Percentiles rank a stretch among this genome's conserved stretches.
phyloP scores from a whole-genome alignment of 2,113 vertebrate species.

The Vanacampus margaritifer region DNA sequence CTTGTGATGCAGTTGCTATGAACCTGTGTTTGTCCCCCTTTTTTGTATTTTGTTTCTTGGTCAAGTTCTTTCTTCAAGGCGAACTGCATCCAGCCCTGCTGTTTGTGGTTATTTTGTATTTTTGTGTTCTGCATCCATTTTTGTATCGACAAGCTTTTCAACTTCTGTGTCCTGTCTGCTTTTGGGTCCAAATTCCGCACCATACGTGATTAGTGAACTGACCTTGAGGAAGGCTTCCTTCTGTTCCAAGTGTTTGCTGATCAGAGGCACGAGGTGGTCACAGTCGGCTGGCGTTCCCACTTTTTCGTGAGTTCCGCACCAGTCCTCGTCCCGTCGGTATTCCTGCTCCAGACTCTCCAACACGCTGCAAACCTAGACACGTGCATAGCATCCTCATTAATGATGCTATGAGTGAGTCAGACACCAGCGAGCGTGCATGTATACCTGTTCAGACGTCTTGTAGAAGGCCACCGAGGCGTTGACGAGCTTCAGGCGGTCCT shows the following conservation, averaged over 20 bases:
- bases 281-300: slow-evolving; percentile 82
- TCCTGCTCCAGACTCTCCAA: slow-evolving; percentile 96
- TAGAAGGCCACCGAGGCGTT: slow-evolving; percentile 98
- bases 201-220: background rate
- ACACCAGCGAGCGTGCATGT: background rate
- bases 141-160: too few relatives aligned
- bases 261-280: slow-evolving; percentile 92
- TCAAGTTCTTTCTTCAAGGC: too few relatives aligned
- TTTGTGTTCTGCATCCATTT: too few relatives aligned
- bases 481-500: slow-evolving; percentile 95
- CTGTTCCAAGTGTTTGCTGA: slow-evolving; percentile 98
- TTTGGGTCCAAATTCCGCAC: too few relatives aligned
- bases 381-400: background rate
- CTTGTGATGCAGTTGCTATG: too few relatives aligned
- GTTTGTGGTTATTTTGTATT: too few relatives aligned
- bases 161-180: too few relatives aligned
- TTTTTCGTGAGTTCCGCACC: slow-evolving; percentile 95
- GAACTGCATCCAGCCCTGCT: too few relatives aligned
- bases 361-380: slow-evolving; percentile 88
- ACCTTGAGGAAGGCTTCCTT: slow-evolving; percentile 93
- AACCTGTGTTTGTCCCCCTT: too few relatives aligned
- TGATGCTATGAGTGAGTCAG: background rate
- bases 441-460: slow-evolving; percentile 97
- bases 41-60: too few relatives aligned
- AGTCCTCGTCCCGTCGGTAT: slow-evolving; percentile 94